phyloP scores from a whole-genome alignment of 23 tunicate genomes.

The Diplosoma virens region DNA sequence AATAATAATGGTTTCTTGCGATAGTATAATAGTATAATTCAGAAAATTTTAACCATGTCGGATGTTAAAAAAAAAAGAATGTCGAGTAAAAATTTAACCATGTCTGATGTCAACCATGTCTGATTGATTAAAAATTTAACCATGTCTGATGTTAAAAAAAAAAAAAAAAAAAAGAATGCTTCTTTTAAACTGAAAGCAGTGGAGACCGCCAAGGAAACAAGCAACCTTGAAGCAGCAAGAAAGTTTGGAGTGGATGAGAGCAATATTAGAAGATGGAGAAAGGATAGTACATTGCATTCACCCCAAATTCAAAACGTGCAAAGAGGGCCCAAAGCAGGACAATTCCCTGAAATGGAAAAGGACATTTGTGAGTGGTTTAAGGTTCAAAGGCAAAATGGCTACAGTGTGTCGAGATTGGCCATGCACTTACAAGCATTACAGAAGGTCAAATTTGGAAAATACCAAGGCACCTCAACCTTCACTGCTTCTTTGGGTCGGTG shows the following conservation, averaged over 20 bases:
- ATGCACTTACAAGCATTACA: conserved; percentile 30
- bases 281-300: conserved; percentile 30
- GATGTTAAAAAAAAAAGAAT: no score
- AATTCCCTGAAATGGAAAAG: conserved; percentile 33
- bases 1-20: conserved; percentile 6
- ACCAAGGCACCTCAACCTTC: conserved; percentile 32
- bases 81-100: no score
- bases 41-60: conserved; percentile 8
- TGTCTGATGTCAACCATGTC: conserved; percentile 3
- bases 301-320: conserved; percentile 8
- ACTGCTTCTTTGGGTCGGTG: conserved; percentile 31
- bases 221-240: conserved; percentile 22
- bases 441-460: conserved; percentile 36
- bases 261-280: conserved; percentile 32
- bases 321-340: conserved; percentile 37
- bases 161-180: conserved; percentile 22
- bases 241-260: conserved; percentile 40
- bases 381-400: conserved; percentile 27
- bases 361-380: conserved; percentile 35
- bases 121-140: no score
- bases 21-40: not conserved
- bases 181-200: conserved; percentile 37
- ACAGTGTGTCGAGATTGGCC: conserved; percentile 31
- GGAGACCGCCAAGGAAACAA: conserved; percentile 10
- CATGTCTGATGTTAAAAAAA: conserved; percentile 18